Conservation (phyloP, 2,888 invertebrate genomes). For the Protophormia terraenovae region DNA sequence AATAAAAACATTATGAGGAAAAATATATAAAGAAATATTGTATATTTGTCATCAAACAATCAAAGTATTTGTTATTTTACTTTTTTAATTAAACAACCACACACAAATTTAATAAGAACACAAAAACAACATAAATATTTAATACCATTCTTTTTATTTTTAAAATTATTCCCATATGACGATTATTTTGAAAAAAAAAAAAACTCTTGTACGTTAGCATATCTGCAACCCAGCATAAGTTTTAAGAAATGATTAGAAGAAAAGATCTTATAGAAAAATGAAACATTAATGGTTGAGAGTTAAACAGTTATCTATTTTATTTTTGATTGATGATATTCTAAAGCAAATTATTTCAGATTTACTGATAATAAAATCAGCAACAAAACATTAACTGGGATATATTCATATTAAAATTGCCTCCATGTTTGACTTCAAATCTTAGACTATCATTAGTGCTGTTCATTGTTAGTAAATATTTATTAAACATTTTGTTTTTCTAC, state of each 20-base stretch:
- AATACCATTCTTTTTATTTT: neutral
- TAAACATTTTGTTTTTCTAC: slow-evolving; percentile 58
- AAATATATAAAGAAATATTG: neutral
- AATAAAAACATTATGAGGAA: neutral
- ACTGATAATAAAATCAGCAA: neutral
- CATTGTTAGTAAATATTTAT: slow-evolving; percentile 68
- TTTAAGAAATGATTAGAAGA: neutral
- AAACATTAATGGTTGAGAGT: no score
- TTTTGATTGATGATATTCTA: no score
- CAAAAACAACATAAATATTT: neutral
- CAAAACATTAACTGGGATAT: neutral
- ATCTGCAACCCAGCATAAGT: neutral
- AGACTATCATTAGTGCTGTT: slow-evolving; percentile 53
- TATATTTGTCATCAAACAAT: slow-evolving; percentile 51
- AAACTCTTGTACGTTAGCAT: neutral
- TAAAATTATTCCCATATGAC: slow-evolving; percentile 14
- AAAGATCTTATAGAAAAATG: no score
- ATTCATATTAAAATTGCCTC: neutral
- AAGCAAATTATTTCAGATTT: no score
- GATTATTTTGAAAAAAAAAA: neutral
- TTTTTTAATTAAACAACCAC: slow-evolving; percentile 36
- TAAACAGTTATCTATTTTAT: no score
- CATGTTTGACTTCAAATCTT: neutral
- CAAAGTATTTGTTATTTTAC: slow-evolving; percentile 49
- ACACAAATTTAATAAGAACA: slow-evolving; percentile 17